Evolutionary conservation across 1,140 invertebrate species (phyloP), one percentile per base, ranked within the genome.

Genomic region (Lerema accius): DNA sequence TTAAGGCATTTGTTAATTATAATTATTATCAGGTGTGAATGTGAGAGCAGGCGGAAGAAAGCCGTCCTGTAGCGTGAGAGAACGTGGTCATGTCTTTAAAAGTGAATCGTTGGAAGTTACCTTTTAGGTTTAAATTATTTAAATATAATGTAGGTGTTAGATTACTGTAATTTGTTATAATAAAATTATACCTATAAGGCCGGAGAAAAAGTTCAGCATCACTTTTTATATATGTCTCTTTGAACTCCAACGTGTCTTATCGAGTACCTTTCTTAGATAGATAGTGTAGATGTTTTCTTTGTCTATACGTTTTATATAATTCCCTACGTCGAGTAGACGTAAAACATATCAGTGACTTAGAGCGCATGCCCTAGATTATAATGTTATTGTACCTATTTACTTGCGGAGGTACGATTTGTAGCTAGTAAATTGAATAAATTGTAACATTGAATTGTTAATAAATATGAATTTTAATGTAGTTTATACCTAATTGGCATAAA

Each of bases 111-210:
- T 82, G 76, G 79, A 83, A 87, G 87, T 90, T 90, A 90, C 87
- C 87, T 90, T 89, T 85, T 86, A 88, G 80, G 76, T 82, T 87
- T 85, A 89, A 84, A 82, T 87, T 80, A 89, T 86, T 89, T 85
- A 46, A 56, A 58, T 85, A 79, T 83, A 82, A 78, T 71, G 80
- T 85, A 82, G 84, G 81, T 76, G 76, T 78, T 89, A 87, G 76
- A 80, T 79, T 81, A 81, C 83, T 60, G 69, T 83, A 83, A 85
- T 84, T 85, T 84, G 86, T 89, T 87, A 80, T 68, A 74, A 72
- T 80, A 80, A 78, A 76, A 71, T 71, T 76, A 78, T 77, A 74
- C 71, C 63, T 70, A 67, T 70, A 76, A 76, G 76, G 77, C 79
- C 61, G 69, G 83, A 84, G 84, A 78, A 86, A 89, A 88, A 88